These are phyloP conservation scores for Coleophora deauratella DNA, from an alignment of 2,888 invertebrate species.

Conservation along the genomic window DNA sequence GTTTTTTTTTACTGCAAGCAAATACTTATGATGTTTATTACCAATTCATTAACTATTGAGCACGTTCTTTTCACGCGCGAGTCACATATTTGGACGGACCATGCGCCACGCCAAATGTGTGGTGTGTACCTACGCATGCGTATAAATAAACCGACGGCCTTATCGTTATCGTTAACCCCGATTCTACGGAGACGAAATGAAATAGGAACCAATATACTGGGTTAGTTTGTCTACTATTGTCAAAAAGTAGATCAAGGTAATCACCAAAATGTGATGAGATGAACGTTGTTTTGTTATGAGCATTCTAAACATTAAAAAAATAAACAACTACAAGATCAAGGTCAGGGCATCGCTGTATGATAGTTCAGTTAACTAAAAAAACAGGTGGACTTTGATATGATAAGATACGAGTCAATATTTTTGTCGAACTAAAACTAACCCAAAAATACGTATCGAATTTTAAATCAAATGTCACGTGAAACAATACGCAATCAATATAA, in stretches of 20 bases:
- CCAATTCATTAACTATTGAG: too few species aligned
- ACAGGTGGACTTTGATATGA: background rate
- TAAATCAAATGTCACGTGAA: background rate
- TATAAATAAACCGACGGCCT: background rate
- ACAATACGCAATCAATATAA: too few species aligned
- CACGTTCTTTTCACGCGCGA: too few species aligned
- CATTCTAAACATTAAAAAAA: too few species aligned
- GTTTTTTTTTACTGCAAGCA: too few species aligned
- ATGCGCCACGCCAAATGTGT: too few species aligned
- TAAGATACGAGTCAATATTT: too few species aligned
- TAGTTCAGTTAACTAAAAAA: background rate
- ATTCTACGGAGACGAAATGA: background rate
- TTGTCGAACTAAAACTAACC: too few species aligned
- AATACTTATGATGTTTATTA: too few species aligned
- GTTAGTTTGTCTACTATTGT: background rate
- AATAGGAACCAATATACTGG: background rate
- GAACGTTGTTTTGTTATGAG: too few species aligned
- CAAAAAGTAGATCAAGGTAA: background rate
- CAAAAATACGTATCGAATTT: background rate
- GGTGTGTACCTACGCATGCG: background rate
- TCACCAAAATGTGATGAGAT: background rate
- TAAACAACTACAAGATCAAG: background rate
- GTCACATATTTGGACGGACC: too few species aligned
- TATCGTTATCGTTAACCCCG: constrained; percentile 1
- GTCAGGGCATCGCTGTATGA: background rate